Conservation (phyloP, 2,888 invertebrate species). For the Pyrochroa serraticornis region DNA sequence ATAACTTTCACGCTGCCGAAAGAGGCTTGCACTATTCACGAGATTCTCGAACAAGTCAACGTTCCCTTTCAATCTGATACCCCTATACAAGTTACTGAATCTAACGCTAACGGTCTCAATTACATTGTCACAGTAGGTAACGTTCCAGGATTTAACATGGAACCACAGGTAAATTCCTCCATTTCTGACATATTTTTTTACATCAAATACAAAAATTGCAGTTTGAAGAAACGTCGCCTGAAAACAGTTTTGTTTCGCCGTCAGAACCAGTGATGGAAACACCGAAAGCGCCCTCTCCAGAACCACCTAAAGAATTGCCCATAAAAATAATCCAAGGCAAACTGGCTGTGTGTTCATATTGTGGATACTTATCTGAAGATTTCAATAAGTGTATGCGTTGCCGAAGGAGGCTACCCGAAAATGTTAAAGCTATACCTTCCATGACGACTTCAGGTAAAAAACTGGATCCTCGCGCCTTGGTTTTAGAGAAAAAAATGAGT, state of each 20-base stretch:
- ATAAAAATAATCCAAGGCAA: constrained; percentile 73
- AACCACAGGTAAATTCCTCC: neutral
- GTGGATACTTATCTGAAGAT: constrained; percentile 80
- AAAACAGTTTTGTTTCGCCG: neutral
- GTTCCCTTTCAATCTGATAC: constrained; percentile 75
- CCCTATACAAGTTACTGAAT: constrained; percentile 75
- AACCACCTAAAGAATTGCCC: constrained; percentile 58
- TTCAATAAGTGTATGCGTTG: constrained; percentile 80
- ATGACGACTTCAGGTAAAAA: constrained; percentile 21
- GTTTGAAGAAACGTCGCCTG: neutral
- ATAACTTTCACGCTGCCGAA: constrained; percentile 83
- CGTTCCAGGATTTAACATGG: constrained; percentile 29
- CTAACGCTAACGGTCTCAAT: constrained; percentile 76
- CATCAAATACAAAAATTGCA: neutral
- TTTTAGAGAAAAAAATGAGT: constrained; percentile 10
- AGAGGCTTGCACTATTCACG: constrained; percentile 82
- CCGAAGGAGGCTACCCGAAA: constrained; percentile 72
- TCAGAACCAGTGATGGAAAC: constrained; percentile 6
- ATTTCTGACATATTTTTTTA: too few relatives aligned
- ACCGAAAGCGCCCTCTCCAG: constrained; percentile 55
- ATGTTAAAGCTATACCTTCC: constrained; percentile 65
- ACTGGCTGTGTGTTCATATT: constrained; percentile 78
- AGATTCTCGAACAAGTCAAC: constrained; percentile 78
- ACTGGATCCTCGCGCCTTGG: constrained; percentile 13
- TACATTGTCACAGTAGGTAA: constrained; percentile 77